Conservation (phyloP, 2,113 vertebrate genomes). For the Xiphophorus maculatus region DNA sequence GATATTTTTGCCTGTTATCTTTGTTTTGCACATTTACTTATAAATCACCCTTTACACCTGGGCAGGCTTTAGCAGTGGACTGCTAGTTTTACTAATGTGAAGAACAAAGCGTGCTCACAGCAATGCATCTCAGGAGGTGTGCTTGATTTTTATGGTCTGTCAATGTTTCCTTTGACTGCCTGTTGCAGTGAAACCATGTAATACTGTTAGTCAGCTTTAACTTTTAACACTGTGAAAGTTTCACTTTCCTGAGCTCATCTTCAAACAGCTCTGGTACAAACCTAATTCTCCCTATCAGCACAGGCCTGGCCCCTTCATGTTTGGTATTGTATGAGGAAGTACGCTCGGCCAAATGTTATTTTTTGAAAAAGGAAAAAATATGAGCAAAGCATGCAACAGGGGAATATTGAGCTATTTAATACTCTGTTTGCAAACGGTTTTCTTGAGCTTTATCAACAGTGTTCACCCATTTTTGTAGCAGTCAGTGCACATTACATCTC, state of each 20-base stretch:
- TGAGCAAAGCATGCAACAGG: constrained; percentile 40
- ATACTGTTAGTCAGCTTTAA: constrained; percentile 57
- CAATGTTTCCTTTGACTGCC: constrained; percentile 42
- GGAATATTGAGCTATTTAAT: constrained; percentile 57
- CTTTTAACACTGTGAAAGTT: constrained; percentile 36
- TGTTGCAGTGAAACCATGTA: constrained; percentile 53
- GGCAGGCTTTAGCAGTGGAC: constrained; percentile 16
- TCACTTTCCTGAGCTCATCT: constrained; percentile 52
- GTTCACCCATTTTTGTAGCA: too few species aligned
- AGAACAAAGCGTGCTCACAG: constrained; percentile 52
- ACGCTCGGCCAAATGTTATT: constrained; percentile 35
- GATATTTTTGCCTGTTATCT: background rate
- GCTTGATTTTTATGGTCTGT: constrained; percentile 43
- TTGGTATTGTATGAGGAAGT: constrained; percentile 35
- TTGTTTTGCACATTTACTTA: constrained; percentile 2
- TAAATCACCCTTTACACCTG: constrained; percentile 22
- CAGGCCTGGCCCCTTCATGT: constrained; percentile 25
- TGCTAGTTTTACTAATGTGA: constrained; percentile 16
- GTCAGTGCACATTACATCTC: too few species aligned
- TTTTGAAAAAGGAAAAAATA: constrained; percentile 9
- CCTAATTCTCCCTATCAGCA: constrained; percentile 62
- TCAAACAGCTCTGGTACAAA: constrained; percentile 51
- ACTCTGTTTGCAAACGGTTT: constrained; percentile 66
- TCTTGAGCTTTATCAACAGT: constrained; percentile 41
- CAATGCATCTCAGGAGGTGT: constrained; percentile 30